phyloP scores from a whole-genome alignment of 2,888 invertebrate genomes.

The Allygus modestus region DNA sequence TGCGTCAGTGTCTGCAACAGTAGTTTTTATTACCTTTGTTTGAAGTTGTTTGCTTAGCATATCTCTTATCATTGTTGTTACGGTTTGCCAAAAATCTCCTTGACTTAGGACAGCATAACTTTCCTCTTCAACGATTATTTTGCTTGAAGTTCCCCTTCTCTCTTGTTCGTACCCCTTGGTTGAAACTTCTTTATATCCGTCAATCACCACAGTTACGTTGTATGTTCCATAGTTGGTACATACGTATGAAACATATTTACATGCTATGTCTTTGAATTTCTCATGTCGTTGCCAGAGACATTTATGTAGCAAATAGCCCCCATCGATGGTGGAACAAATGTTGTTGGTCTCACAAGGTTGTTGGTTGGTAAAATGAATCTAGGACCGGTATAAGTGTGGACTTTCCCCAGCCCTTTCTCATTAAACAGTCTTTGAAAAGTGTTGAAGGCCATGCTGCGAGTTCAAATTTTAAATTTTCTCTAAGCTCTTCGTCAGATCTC shows the following conservation, averaged over 20 bases:
- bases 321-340: neutral
- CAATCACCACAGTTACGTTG: too few species aligned
- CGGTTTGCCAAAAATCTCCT: conserved; percentile 69
- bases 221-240: too few species aligned
- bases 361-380: neutral
- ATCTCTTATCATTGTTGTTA: conserved; percentile 65
- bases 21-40: too few species aligned
- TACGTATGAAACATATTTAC: neutral
- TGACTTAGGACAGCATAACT: conserved; percentile 65
- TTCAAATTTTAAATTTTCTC: conserved; percentile 67
- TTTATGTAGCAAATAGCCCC: neutral
- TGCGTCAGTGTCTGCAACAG: neutral
- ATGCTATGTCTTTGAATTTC: conserved; percentile 59
- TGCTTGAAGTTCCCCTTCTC: conserved; percentile 56
- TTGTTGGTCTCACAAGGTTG: neutral
- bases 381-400: conserved; percentile 45
- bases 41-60: too few species aligned
- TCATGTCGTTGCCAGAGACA: conserved; percentile 41
- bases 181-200: neutral
- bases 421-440: conserved; percentile 67
- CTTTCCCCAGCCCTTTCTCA: conserved; percentile 66
- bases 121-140: conserved; percentile 66
- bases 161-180: conserved; percentile 37
- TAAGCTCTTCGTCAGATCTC: conserved; percentile 66
- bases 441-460: conserved; percentile 67